These are phyloP conservation scores for Polypedilum vanderplanki DNA, from an alignment of 1,140 invertebrate species.

Conservation along the genomic window DNA sequence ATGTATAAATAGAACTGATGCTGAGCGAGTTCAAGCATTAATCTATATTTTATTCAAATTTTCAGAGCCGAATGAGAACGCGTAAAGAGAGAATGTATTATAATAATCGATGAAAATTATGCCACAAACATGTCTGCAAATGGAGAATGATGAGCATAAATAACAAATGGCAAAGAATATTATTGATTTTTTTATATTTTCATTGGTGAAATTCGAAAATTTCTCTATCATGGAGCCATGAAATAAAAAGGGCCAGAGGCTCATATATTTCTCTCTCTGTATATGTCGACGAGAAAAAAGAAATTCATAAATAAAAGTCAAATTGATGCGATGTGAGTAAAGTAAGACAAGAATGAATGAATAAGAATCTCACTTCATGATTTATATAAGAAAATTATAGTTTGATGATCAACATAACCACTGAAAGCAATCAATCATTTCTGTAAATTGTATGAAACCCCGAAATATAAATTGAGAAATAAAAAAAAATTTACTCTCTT, in stretches of 20 bases:
- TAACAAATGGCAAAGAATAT: conserved; percentile 9
- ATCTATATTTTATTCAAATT: conserved; percentile 20
- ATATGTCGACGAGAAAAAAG: background rate
- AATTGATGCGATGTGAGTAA: conserved; percentile 1
- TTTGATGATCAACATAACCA: conserved; percentile 27
- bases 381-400: conserved; percentile 29
- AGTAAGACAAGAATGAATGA: background rate
- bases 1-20: background rate
- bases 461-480: no score
- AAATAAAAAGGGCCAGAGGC: background rate
- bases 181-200: background rate
- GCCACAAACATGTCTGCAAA: conserved; percentile 10
- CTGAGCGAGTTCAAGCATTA: background rate
- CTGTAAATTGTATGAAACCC: background rate
- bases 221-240: no score
- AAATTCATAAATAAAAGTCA: conserved; percentile 1
- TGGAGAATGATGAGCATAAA: background rate
- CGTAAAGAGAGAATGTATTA: background rate
- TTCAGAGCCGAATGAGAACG: background rate
- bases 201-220: no score
- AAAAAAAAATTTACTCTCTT: background rate
- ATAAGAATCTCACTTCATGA: conserved; percentile 20
- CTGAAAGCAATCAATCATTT: conserved; percentile 28
- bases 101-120: conserved; percentile 15
- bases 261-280: background rate